Evolutionary conservation across 2,113 vertebrate genomes (phyloP), one percentile per base, ranked within the genome.

Genomic region (Eretmochelys imbricata): DNA sequence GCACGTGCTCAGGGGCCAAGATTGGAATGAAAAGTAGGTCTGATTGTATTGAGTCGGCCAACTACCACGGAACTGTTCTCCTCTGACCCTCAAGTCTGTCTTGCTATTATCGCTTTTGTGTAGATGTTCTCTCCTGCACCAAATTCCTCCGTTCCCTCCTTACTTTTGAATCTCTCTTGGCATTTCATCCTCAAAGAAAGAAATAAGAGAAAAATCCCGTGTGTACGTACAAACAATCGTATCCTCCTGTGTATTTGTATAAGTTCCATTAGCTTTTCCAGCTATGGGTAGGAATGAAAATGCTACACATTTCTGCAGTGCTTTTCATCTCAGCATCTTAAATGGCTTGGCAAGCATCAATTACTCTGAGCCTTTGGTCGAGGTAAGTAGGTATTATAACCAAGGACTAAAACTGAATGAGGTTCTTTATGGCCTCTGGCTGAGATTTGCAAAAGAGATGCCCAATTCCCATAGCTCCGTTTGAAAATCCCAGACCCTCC

Each of bases 221-320:
- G 50, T 31, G 29, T 53, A 8, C 17, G 22, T 80, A 62, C 78
- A 65, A 96, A 91, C 31, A 42, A 82, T 2, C 1, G 5, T 65
- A 7, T 27, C 22, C 35, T 35, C 19, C 82, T 35, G 6, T 11
- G 62, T 91, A 75, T 84, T 90, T 89, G 5, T 17, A 87, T 87
- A 29, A 90, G 89, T 95, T 94, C 84, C 38, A 85, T 92, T 35
- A 4, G 92, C 94, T 94, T 91, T 96, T 94, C 94, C 94, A 90
- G 54, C 57, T 75, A 78, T 20, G 1, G 11, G 6, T 57, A 82
- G 79, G 88, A 89, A 82, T 78, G 27, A 80, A 94, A 48, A 5
- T 72, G 72, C 82, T 0, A 0, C 9, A 38, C 78, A 2, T 82
- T 79, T 55, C 8, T 0, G 62, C 86, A 82, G 48, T 57, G 35